phyloP scores from a whole-genome alignment of 1,140 invertebrate genomes.

The Anastrepha obliqua region DNA sequence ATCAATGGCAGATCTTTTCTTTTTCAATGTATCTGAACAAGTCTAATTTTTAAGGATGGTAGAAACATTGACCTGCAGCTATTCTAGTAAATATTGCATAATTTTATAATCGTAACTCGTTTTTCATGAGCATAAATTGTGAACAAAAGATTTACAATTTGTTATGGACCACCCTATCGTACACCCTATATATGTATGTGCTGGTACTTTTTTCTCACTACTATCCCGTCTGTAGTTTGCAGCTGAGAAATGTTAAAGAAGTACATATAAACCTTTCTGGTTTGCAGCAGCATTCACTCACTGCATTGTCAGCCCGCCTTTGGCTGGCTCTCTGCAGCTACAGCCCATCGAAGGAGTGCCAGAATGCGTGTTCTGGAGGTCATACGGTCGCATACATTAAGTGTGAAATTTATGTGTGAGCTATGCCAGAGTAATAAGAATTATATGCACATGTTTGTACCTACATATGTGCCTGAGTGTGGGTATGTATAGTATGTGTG shows the following conservation, averaged over 20 bases:
- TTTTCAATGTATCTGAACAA: too few relatives aligned
- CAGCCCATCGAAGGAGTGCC: conserved; percentile 28
- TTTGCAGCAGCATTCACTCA: background rate
- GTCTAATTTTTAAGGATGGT: too few relatives aligned
- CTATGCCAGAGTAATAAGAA: background rate
- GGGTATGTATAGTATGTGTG: too few relatives aligned
- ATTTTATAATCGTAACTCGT: too few relatives aligned
- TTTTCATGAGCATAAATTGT: too few relatives aligned
- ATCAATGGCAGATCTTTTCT: too few relatives aligned
- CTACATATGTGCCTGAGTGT: too few relatives aligned
- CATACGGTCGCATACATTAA: conserved; percentile 54
- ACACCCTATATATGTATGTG: background rate
- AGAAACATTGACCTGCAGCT: too few relatives aligned
- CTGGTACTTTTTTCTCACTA: background rate
- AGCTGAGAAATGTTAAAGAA: background rate
- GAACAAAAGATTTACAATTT: too few relatives aligned
- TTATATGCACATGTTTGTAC: background rate
- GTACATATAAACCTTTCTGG: background rate
- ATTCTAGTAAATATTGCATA: too few relatives aligned
- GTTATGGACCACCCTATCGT: background rate
- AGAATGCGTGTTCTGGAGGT: conserved; percentile 50
- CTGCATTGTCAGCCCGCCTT: background rate
- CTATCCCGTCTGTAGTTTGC: too few relatives aligned
- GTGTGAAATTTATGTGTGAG: conserved; percentile 55
- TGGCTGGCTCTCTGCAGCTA: background rate